These are phyloP conservation scores for Mastomys natalensis DNA, from an alignment of 2,113 vertebrate genomes.

Conservation along the genomic window DNA sequence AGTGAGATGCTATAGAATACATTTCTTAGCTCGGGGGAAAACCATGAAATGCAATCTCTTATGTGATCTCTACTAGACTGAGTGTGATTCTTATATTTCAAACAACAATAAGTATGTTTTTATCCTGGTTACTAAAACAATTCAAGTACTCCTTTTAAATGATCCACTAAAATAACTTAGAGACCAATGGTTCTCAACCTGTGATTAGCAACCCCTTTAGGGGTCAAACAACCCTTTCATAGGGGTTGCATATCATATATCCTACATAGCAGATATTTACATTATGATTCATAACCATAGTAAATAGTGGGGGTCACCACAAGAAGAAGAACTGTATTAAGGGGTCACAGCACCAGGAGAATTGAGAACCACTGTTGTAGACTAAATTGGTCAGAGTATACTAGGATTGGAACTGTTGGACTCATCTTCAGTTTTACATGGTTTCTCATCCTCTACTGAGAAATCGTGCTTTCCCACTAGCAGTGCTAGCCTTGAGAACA, in stretches of 20 bases:
- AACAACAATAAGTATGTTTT: constrained; percentile 1
- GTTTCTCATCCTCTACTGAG: neutral
- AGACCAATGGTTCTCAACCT: neutral
- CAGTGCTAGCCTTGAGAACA: neutral
- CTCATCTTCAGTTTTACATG: neutral
- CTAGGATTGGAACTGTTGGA: neutral
- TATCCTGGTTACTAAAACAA: neutral
- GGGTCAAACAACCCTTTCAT: neutral
- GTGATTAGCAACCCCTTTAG: neutral
- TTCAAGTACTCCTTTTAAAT: neutral
- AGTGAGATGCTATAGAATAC: neutral
- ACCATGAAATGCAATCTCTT: neutral
- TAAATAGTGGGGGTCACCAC: neutral
- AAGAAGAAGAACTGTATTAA: neutral
- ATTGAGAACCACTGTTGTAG: neutral
- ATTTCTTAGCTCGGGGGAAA: neutral
- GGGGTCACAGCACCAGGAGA: neutral
- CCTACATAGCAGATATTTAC: neutral
- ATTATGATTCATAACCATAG: neutral
- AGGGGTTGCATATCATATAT: neutral
- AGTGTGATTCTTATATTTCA: neutral
- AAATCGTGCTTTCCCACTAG: neutral
- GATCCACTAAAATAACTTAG: neutral
- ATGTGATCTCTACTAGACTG: neutral
- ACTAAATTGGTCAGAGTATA: neutral